A percentile compares a stretch with the other conserved stretches of the same genome.
Evolutionary conservation across 1,140 invertebrate genomes (phyloP).

Genomic region (Yoshiicerus persimilis): DNA sequence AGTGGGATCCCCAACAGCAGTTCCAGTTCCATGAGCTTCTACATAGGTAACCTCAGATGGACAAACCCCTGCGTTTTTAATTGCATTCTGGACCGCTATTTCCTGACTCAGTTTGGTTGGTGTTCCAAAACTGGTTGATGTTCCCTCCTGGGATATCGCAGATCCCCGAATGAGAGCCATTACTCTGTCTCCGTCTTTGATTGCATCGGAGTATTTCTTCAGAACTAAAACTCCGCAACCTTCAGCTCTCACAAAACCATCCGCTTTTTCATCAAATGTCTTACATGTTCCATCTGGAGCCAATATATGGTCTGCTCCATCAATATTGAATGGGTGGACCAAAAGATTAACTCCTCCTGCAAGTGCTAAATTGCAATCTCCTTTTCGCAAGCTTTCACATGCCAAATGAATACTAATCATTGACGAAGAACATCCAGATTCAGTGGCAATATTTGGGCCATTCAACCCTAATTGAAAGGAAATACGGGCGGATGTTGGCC

Average conservation of each 20-base stretch:
- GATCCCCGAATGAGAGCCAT: neutral
- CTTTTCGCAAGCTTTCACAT: neutral
- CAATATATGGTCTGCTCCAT: neutral
- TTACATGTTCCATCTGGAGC: neutral
- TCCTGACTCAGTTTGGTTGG: constrained; percentile 52
- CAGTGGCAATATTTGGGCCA: constrained; percentile 24
- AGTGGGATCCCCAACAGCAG: constrained; percentile 53
- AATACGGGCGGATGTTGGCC: neutral
- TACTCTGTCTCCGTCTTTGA: neutral
- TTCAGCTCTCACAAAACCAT: neutral
- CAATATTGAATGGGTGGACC: neutral
- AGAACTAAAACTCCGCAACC: neutral
- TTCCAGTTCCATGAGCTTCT: constrained; percentile 65
- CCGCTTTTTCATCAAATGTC: neutral
- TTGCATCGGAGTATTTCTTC: neutral
- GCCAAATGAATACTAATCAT: neutral
- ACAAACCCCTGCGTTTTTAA: constrained; percentile 57
- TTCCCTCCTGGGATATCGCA: neutral
- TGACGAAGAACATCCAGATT: neutral
- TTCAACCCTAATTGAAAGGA: neutral
- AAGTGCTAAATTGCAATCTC: neutral
- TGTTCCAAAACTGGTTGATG: neutral
- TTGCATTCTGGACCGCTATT: constrained; percentile 57
- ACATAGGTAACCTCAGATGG: constrained; percentile 59
- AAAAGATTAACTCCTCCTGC: neutral